These are phyloP conservation scores for Musca domestica DNA, from an alignment of 1,140 invertebrate species.

Conservation along the genomic window DNA sequence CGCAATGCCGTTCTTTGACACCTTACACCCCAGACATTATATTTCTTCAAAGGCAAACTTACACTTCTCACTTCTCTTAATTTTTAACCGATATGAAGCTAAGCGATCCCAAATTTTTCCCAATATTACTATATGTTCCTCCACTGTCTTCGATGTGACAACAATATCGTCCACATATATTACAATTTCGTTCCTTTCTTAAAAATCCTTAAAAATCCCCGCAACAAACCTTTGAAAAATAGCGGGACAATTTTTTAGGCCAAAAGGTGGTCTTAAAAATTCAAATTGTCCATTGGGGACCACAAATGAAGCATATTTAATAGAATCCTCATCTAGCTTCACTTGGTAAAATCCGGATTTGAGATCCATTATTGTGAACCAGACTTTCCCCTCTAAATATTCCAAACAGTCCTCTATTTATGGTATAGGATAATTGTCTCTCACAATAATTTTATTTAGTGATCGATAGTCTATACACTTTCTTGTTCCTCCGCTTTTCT, in stretches of 20 bases:
- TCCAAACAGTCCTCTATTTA: slow-evolving; percentile 8
- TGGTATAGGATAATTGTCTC: slow-evolving; percentile 3
- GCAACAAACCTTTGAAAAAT: slow-evolving; percentile 53
- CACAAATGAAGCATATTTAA: slow-evolving; percentile 49
- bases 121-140: slow-evolving; percentile 19
- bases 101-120: slow-evolving; percentile 32
- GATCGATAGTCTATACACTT: neutral
- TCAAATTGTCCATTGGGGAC: slow-evolving; percentile 53
- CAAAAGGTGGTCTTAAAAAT: slow-evolving; percentile 54
- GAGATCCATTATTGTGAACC: slow-evolving; percentile 1
- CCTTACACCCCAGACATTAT: slow-evolving; percentile 31
- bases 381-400: neutral
- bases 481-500: slow-evolving; percentile 11
- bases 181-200: slow-evolving; percentile 8
- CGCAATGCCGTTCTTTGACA: slow-evolving; percentile 26
- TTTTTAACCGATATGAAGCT: slow-evolving; percentile 37
- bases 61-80: slow-evolving; percentile 52
- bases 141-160: neutral
- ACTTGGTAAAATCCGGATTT: slow-evolving; percentile 6
- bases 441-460: neutral
- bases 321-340: neutral
- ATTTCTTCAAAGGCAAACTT: slow-evolving; percentile 34
- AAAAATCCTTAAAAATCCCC: slow-evolving; percentile 34
- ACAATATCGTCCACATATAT: slow-evolving; percentile 26
- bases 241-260: no score